A percentile compares a stretch with the other conserved stretches of the same genome.
These are phyloP conservation scores for Oithona nana DNA, from an alignment of 2,888 invertebrate genomes.

Conservation along the genomic window DNA sequence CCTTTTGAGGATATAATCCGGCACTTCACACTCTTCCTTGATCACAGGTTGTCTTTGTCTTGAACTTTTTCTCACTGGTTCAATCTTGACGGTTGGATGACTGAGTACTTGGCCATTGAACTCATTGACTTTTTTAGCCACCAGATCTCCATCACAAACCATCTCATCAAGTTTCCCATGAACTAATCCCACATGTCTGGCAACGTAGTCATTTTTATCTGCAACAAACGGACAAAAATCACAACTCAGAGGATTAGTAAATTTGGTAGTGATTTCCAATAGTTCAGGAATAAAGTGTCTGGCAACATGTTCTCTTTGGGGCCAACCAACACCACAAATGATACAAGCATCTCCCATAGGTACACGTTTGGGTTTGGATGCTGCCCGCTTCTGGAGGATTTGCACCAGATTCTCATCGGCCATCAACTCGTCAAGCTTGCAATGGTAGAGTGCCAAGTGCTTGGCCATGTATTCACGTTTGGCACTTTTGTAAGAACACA, in stretches of 20 bases:
- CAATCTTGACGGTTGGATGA: neutral
- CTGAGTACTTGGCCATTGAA: neutral
- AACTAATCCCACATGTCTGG: neutral
- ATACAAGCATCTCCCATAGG: neutral
- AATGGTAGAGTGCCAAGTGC: neutral
- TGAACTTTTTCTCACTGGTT: neutral
- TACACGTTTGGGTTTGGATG: neutral
- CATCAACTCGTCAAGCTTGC: conserved; percentile 3
- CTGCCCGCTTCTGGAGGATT: neutral
- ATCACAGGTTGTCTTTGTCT: neutral
- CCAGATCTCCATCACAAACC: neutral
- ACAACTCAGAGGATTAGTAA: neutral
- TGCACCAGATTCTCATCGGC: neutral
- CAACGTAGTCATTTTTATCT: neutral
- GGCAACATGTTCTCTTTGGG: neutral
- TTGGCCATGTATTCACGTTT: neutral
- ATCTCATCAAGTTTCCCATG: neutral
- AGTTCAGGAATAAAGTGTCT: neutral
- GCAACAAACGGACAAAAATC: neutral
- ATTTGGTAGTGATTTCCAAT: neutral
- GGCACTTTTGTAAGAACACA: neutral
- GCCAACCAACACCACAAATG: neutral
- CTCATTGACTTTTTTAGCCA: neutral
- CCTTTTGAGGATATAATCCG: neutral
- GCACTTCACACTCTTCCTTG: neutral